Base-by-base conservation (phyloP, 1,140 invertebrate genomes). In the Aplysia californica region DNA sequence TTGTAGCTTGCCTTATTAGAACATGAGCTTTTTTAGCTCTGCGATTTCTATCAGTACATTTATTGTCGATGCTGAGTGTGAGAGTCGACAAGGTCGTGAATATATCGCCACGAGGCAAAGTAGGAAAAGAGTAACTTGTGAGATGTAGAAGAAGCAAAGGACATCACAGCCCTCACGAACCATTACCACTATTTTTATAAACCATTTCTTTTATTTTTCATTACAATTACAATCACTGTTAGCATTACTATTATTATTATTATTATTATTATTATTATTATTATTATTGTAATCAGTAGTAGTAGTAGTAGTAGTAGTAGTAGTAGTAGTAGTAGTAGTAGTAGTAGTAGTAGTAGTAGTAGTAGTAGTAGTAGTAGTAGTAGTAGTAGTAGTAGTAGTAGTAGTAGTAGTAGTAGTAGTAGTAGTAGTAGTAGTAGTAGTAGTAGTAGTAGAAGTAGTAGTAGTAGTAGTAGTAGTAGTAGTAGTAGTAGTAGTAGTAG, bases 301-400 rank as follows among this genome's bases (percentile, higher is more conserved):
- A 58, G 69, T 21, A 68, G 44, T 21, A 10, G 36, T 75, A 31
- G 64, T 23, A 35, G 39, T 1, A 1, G 65, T 31, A 75, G 36
- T 26, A 73, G 65, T 44, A 44, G 69, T 55, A 73, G 44, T 55
- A 58, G 69, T 33, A 64, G 70, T 36, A 67, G 36, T 23, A 67
- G 35, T 67, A 67, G 15, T 67, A 33, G 15, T 67, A 67, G 35
- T 67, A 67, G 35, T 67, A 67, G 35, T 33, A 67, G 35, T 67
- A 67, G 65, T 67, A 67, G 65, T 67, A 67, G 65, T 67, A 67
- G 65, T 67, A 67, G 65, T 67, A 67, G 65, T 67, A 67, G 65
- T 67, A 67, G 65, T 67, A 67, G 65, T 67, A 67, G 65, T 67
- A 67, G 65, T 67, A 67, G 65, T 67, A 67, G 65, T 67, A 67